A percentile compares a stretch with the other conserved stretches of the same genome.
These are phyloP conservation scores for Lucilia sericata DNA, from an alignment of 1,140 invertebrate genomes.

Conservation along the genomic window DNA sequence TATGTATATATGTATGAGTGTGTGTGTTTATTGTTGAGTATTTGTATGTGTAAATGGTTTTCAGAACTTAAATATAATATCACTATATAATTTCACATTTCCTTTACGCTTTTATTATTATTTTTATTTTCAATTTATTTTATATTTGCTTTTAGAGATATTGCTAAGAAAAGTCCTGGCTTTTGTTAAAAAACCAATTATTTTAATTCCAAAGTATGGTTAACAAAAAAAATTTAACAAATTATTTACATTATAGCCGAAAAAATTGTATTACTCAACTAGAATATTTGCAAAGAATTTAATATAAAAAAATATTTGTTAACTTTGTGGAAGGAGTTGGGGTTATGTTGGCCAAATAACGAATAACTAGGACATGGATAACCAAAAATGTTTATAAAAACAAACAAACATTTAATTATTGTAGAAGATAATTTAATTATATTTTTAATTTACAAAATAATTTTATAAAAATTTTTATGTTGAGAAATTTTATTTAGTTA, in stretches of 20 bases:
- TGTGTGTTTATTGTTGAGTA: neutral
- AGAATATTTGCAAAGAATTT: too few species aligned
- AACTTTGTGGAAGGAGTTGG: too few species aligned
- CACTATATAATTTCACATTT: constrained; percentile 40
- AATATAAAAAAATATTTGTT: too few species aligned
- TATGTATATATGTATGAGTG: neutral
- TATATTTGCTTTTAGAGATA: neutral
- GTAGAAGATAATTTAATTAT: too few species aligned
- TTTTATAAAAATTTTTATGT: too few species aligned
- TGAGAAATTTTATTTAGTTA: neutral
- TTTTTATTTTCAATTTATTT: constrained; percentile 17
- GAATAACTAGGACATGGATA: too few species aligned
- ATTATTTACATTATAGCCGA: too few species aligned
- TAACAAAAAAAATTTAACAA: neutral
- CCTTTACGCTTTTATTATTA: neutral
- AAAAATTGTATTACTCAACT: too few species aligned
- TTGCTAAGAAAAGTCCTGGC: neutral
- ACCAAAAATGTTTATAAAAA: too few species aligned
- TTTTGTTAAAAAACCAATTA: constrained; percentile 8
- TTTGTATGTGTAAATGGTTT: neutral
- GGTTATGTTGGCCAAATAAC: too few species aligned
- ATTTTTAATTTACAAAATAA: too few species aligned
- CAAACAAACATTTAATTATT: too few species aligned
- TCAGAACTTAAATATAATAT: constrained; percentile 45
- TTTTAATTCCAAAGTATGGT: constrained; percentile 19